phyloP scores from a whole-genome alignment of 2,113 vertebrate genomes.

The Percopsis transmontana region DNA sequence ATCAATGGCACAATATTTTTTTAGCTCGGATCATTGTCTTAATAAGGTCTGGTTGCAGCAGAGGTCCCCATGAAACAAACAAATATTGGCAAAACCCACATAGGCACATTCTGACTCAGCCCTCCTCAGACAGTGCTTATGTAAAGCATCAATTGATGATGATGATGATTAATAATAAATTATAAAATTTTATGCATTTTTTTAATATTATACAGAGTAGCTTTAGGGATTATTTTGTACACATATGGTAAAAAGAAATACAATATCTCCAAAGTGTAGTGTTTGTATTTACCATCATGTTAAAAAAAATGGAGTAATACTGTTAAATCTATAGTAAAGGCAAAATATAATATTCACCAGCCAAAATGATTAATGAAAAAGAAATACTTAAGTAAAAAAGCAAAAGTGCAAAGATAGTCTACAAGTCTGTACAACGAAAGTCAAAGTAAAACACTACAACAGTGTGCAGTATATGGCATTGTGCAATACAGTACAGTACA shows the following conservation, averaged over 20 bases:
- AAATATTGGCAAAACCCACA: no score
- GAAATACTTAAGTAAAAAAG: conserved; percentile 26
- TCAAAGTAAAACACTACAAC: conserved; percentile 55
- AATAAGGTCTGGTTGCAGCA: no score
- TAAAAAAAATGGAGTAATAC: conserved; percentile 40
- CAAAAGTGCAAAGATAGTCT: conserved; percentile 67
- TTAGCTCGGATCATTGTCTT: background rate
- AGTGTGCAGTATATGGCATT: conserved; percentile 70
- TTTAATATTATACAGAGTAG: conserved; percentile 69
- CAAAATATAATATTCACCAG: conserved; percentile 44
- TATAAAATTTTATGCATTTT: background rate
- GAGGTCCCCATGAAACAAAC: no score
- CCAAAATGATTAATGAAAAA: conserved; percentile 51
- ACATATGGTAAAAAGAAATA: conserved; percentile 61
- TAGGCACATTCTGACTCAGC: no score
- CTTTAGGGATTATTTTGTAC: conserved; percentile 53
- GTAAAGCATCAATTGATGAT: no score
- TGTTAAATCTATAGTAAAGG: conserved; percentile 53
- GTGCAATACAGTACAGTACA: conserved; percentile 71
- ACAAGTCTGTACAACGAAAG: conserved; percentile 64
- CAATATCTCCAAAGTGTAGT: conserved; percentile 38
- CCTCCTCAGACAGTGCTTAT: background rate
- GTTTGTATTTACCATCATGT: conserved; percentile 43
- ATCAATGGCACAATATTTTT: background rate
- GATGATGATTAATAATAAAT: background rate